Base-by-base conservation (phyloP, 2,888 invertebrate genomes). In the Ormyrus pomaceus region DNA sequence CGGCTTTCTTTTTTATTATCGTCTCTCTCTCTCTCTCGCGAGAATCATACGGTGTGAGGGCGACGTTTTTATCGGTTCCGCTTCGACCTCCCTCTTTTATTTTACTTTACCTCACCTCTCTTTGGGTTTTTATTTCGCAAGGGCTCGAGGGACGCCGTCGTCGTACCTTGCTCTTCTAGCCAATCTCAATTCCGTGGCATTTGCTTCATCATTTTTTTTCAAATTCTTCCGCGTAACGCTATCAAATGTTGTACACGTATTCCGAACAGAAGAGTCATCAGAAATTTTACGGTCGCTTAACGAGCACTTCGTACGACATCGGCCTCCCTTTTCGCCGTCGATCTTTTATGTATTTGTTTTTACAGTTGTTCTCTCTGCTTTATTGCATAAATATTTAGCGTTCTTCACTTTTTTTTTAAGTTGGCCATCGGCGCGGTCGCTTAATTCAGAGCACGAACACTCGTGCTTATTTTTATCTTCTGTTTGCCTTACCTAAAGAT, bases 171-270 rank as follows among this genome's bases (percentile, higher is more conserved):
- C 34, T 70, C 59, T 59, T 75, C 68, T n/a, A n/a, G 68, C 78
- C 69, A 73, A 74, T 70, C 81, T 83, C 84, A 83, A 84, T 84
- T 84, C 83, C 84, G 80, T 80, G 83, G 82, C 84, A 83, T 83
- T 82, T 34, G 34, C 34, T 34, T 34, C 34, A 4, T 34, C 34
- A 34, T 34, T 34, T 34, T 13, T 34, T 34, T 34, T 34, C 34
- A 34, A 34, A 34, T 4, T 4, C 34, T 34, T 4, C 34, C 34
- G 34, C 34, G 34, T 34, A 34, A 4, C 4, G 34, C 4, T 34
- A 34, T 34, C 3, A 34, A 34, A 34, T 34, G 34, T 34, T 34
- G 34, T 34, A 34, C 34, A 34, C 34, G 34, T 34, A 4, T 34
- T 34, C 34, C 34, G 34, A 34, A 4, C 34, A 34, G 34, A 34